Percentiles rank a stretch among this genome's conserved stretches.
Evolutionary conservation across 2,797 vertebrate genomes (phyloP).

Genomic region (Apogon hyalosoma): DNA sequence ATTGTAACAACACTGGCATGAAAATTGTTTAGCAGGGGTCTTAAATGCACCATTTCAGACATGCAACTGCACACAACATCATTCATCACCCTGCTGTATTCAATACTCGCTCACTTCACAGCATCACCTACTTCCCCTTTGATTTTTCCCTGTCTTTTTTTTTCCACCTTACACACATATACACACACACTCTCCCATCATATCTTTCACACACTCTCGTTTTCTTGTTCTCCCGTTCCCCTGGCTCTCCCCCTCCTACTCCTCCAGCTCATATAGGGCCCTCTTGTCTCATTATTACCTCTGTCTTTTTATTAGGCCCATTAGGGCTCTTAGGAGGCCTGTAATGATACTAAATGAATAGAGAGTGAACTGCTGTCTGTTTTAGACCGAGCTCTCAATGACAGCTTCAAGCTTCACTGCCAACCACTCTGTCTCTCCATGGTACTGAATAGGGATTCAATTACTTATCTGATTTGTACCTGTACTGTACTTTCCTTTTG

Average conservation of each 20-base stretch:
- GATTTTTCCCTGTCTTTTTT: conserved; percentile 19
- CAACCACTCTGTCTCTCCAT: conserved; percentile 70
- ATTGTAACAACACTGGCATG: too few species aligned
- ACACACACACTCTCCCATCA: conserved; percentile 21
- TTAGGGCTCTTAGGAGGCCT: conserved; percentile 84
- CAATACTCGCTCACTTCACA: conserved; percentile 34
- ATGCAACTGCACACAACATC: conserved; percentile 16
- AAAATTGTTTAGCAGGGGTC: neutral
- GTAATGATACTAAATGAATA: conserved; percentile 85
- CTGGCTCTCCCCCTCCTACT: conserved; percentile 54
- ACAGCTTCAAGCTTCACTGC: conserved; percentile 80
- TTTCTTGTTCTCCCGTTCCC: conserved; percentile 63
- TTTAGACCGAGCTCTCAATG: conserved; percentile 77
- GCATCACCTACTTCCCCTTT: conserved; percentile 28
- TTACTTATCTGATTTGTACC: conserved; percentile 66
- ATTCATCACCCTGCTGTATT: conserved; percentile 28
- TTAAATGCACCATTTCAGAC: conserved; percentile 12
- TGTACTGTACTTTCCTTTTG: conserved; percentile 52
- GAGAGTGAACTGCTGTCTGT: conserved; percentile 83
- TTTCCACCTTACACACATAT: conserved; percentile 9
- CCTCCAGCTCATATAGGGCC: conserved; percentile 70
- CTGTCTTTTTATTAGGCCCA: conserved; percentile 85
- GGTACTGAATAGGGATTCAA: conserved; percentile 65
- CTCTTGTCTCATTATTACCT: conserved; percentile 84
- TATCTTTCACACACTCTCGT: conserved; percentile 50